Base-by-base conservation (phyloP, 2,888 invertebrate species). In the Protophormia terraenovae region DNA sequence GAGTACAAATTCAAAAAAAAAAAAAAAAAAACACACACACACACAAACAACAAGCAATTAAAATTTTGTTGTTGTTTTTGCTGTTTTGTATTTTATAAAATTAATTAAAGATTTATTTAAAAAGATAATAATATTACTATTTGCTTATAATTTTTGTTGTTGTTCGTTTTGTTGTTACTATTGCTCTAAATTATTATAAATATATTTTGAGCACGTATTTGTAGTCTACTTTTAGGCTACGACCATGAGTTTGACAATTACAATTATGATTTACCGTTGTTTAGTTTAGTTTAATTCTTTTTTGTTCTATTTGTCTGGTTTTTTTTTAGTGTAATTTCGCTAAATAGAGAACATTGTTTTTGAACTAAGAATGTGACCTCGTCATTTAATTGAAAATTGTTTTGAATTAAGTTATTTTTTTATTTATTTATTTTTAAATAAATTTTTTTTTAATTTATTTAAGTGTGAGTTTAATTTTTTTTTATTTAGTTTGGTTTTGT, bases 101-200 rank as follows among this genome's bases (percentile, higher is more conserved):
- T 73, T 84, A 84, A 84, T 84, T 84, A 81, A 81, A 84, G 81
- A 84, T 81, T 84, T 77, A 24, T 38, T 69, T 62, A 14, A 69
- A 77, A 62, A 78, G 77, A 69, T 85, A 81, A 81, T 41, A 22
- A 41, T 22, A 32, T 60, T 69, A 75, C 50, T 53, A n/a, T 24
- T n/a, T 19, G 45, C 3, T 22, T 62, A 6, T n/a, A 6, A 12
- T 32, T 29, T 1, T 53, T 53, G 27, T 27, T 58, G n/a, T 8
- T 62, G 62, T 14, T 12, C 1, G 7, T 47, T 19, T 47, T 12
- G 50, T 50, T 16, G 7, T 5, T 7, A 14, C 5, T 14, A 16
- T 45, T 35, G 19, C n/a, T n/a, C n/a, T n/a, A n/a, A n/a, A n/a
- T n/a, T n/a, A n/a, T n/a, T n/a, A n/a, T n/a, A n/a, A n/a, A n/a